Evolutionary conservation across 2,113 vertebrate species (phyloP).

Genomic region (Dasyornis broadbenti): DNA sequence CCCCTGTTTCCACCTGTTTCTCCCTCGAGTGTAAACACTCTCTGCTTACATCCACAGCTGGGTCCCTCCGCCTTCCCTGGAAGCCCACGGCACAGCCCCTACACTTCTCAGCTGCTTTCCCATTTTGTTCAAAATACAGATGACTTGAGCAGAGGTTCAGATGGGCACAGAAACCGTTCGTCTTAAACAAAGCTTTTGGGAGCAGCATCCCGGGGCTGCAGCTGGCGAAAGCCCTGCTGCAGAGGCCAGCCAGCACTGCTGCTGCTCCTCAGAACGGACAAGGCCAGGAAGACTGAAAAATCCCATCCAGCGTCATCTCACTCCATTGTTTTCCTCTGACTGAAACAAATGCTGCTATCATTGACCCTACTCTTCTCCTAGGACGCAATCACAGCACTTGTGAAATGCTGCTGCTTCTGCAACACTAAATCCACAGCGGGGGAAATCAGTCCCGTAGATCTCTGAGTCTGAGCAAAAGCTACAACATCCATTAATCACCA

Average conservation of each 20-base stretch:
- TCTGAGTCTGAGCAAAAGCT: neutral
- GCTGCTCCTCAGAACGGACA: neutral
- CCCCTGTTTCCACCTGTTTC: neutral
- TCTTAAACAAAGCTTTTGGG: neutral
- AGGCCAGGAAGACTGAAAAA: neutral
- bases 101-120: neutral
- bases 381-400: neutral
- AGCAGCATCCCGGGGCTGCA: accelerated
- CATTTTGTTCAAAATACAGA: neutral
- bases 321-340: neutral
- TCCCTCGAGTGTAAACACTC: neutral
- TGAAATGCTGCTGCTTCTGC: neutral
- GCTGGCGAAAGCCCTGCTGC: neutral
- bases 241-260: neutral
- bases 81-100: neutral
- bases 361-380: neutral
- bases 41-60: neutral
- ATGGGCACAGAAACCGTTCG: neutral
- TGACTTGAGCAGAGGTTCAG: neutral
- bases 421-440: neutral
- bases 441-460: neutral
- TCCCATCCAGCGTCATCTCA: neutral
- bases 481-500: neutral
- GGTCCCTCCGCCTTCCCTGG: neutral
- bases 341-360: neutral